These are phyloP conservation scores for Aphodius sticticus DNA, from an alignment of 2,888 invertebrate species.

Conservation along the genomic window DNA sequence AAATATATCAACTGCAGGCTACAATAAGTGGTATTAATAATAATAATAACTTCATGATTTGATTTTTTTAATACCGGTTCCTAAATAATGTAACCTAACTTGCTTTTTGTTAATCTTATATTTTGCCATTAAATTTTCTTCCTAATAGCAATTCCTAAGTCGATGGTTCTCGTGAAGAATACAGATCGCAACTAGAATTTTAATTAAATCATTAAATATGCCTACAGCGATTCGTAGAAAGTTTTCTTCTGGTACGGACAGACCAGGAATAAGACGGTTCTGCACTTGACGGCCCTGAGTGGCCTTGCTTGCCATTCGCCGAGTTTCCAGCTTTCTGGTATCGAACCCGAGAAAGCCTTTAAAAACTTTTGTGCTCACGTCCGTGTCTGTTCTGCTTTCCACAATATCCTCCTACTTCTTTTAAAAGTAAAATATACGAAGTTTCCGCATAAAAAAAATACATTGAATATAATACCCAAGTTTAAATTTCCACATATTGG, in stretches of 20 bases:
- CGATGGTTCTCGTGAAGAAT: neutral
- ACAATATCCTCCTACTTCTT: neutral
- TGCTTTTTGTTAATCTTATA: too few relatives aligned
- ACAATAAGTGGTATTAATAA: too few relatives aligned
- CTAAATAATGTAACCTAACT: too few relatives aligned
- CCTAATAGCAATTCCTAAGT: neutral
- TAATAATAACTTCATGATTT: too few relatives aligned
- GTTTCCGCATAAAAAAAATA: neutral
- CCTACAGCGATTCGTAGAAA: neutral
- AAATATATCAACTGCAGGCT: too few relatives aligned
- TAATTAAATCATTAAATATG: neutral
- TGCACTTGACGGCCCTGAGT: neutral
- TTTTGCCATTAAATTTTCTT: neutral
- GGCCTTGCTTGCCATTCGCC: neutral
- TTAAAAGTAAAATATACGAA: neutral
- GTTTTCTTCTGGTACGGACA: neutral
- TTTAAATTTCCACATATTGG: too few relatives aligned
- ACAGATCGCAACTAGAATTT: neutral
- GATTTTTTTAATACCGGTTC: too few relatives aligned
- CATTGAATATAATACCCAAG: neutral
- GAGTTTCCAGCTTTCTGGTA: neutral
- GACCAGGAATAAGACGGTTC: neutral
- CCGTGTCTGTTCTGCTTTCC: neutral
- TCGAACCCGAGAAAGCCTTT: neutral
- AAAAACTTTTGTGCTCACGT: neutral